These are phyloP conservation scores for Agrochola circellaris DNA, from an alignment of 2,888 invertebrate species.

Conservation along the genomic window DNA sequence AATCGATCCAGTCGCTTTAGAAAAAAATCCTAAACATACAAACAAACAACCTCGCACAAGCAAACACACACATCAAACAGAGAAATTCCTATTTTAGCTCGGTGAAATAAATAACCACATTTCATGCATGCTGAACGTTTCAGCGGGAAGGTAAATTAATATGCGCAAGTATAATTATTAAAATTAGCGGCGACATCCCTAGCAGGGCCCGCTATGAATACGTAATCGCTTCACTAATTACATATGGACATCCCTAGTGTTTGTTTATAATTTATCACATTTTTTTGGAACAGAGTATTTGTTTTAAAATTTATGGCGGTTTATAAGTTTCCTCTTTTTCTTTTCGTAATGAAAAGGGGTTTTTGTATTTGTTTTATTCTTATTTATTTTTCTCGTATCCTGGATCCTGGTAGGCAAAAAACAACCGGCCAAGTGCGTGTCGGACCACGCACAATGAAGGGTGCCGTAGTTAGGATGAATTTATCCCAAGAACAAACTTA, in stretches of 20 bases:
- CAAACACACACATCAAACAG: not conserved
- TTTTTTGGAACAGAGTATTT: not conserved
- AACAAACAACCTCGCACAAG: not conserved
- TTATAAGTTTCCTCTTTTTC: not conserved
- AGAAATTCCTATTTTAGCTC: not conserved
- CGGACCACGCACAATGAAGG: no score
- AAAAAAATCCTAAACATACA: not conserved
- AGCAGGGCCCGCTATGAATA: conserved; percentile 44
- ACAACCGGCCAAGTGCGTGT: no score
- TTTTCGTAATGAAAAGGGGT: not conserved
- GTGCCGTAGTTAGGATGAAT: no score
- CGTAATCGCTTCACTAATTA: conserved; percentile 47
- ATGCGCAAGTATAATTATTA: conserved; percentile 56
- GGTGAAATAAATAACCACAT: conserved; percentile 19
- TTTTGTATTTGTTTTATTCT: not conserved
- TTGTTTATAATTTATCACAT: conserved; percentile 17
- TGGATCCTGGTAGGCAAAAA: not conserved
- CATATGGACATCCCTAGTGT: conserved; percentile 17
- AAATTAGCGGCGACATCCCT: conserved; percentile 53
- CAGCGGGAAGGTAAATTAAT: conserved; percentile 39
- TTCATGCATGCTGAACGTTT: conserved; percentile 31
- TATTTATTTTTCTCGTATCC: not conserved
- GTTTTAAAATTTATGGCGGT: not conserved
- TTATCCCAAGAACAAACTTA: no score
- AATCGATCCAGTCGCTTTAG: not conserved